These are phyloP conservation scores for Platypus cylindrus DNA, from an alignment of 2,888 invertebrate genomes.

Conservation along the genomic window DNA sequence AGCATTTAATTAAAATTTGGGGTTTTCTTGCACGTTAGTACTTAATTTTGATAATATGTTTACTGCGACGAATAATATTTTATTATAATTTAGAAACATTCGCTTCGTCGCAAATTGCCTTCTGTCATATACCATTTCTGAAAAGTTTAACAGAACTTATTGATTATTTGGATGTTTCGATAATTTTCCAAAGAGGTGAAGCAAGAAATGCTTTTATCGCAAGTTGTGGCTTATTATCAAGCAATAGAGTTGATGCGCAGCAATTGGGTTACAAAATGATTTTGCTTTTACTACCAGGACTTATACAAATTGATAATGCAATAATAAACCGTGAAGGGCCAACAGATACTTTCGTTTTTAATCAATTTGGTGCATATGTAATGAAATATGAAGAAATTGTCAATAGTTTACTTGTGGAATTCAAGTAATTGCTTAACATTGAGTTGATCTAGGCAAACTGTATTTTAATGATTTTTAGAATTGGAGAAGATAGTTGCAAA, in stretches of 20 bases:
- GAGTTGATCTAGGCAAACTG: background rate
- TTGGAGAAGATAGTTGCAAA: conserved; percentile 45
- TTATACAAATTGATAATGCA: conserved; percentile 37
- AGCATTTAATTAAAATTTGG: conserved; percentile 44
- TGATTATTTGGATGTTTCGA: conserved; percentile 22
- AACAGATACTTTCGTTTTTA: conserved; percentile 25
- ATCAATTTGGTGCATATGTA: conserved; percentile 33
- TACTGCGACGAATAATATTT: no score
- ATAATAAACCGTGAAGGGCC: conserved; percentile 30
- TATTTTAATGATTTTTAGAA: conserved; percentile 30
- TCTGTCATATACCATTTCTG: conserved; percentile 24
- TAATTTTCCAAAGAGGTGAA: conserved; percentile 29
- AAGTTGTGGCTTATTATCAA: conserved; percentile 33
- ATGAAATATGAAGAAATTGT: conserved; percentile 37
- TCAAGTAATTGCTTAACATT: conserved; percentile 33
- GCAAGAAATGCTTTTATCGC: no score
- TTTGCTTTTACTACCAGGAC: conserved; percentile 31
- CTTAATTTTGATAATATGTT: background rate
- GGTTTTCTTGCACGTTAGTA: conserved; percentile 33
- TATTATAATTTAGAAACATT: no score
- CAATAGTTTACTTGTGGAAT: conserved; percentile 40
- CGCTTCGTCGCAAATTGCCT: conserved; percentile 9
- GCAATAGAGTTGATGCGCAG: conserved; percentile 34
- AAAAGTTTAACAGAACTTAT: conserved; percentile 26
- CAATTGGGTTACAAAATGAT: conserved; percentile 38